These are phyloP conservation scores for Cynaeus angustus DNA, from an alignment of 2,888 invertebrate species.

Conservation along the genomic window DNA sequence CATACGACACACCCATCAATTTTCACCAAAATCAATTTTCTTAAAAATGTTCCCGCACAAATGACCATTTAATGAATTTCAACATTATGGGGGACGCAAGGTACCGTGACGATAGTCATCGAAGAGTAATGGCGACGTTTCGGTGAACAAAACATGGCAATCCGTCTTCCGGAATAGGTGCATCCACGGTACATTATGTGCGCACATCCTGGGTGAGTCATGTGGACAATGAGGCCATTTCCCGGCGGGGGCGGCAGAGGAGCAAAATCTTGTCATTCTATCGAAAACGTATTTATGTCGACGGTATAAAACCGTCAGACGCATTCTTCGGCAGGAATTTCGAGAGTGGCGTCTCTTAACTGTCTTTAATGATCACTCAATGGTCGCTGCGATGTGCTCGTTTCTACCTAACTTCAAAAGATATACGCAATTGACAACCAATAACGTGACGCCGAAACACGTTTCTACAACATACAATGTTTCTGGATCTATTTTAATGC, in stretches of 20 bases:
- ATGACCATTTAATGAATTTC: slow-evolving; percentile 48
- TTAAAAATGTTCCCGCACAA: neutral
- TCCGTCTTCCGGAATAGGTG: slow-evolving; percentile 65
- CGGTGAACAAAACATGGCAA: slow-evolving; percentile 61
- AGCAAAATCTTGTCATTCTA: neutral
- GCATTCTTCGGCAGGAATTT: slow-evolving; percentile 29
- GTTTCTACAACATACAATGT: slow-evolving; percentile 50
- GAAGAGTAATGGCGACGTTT: slow-evolving; percentile 57
- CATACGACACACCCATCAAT: slow-evolving; percentile 1
- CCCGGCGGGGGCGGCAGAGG: slow-evolving; percentile 53
- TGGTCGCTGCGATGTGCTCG: slow-evolving; percentile 28
- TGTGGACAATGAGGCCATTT: slow-evolving; percentile 68
- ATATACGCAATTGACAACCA: slow-evolving; percentile 41
- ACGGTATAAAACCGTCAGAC: slow-evolving; percentile 14
- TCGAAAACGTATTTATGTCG: slow-evolving; percentile 2
- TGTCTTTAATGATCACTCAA: slow-evolving; percentile 42
- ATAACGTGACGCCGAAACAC: slow-evolving; percentile 38
- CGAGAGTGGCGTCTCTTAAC: slow-evolving; percentile 17
- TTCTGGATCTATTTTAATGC: slow-evolving; percentile 28
- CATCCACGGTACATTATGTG: slow-evolving; percentile 68
- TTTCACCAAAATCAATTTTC: neutral
- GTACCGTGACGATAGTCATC: slow-evolving; percentile 62
- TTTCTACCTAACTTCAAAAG: slow-evolving; percentile 40
- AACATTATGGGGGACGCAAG: slow-evolving; percentile 53
- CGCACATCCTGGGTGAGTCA: slow-evolving; percentile 69